Evolutionary conservation across 2,888 invertebrate genomes (phyloP), one percentile per base, ranked within the genome.

Genomic region (Dorcus hopei): DNA sequence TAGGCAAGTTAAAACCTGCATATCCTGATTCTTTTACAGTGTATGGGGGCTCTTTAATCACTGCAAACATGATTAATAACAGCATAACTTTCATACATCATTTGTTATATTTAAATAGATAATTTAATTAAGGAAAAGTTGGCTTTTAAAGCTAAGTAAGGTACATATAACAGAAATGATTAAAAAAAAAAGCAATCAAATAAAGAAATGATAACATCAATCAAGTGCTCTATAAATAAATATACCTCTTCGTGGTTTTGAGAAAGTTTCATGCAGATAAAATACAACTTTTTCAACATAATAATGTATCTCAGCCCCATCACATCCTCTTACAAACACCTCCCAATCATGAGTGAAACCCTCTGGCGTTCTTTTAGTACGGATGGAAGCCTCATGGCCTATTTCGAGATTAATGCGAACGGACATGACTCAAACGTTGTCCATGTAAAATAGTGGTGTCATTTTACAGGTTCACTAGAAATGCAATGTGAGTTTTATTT

Each of bases 261-360:
- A 89, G 81, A 97, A 97, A 50, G 95, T 94, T 63, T 92, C 90
- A 73, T 97, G 97, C 54, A 97, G 83, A 73, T 89, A 82, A 75
- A 97, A 97, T 26, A 96, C 91, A 63, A 92, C 90, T 85, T 93
- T 95, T 61, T 97, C 96, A 57, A 97, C 88, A 82, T 93, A 97
- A 75, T 91, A 86, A 72, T 91, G 88, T 70, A 97, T 93, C 74
- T 92, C 91, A 65, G 90, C 87, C 68, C 90, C 89, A 74, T 95
- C 93, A 66, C 87, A 86, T 54, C 96, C 96, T 72, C 91, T 85
- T 19, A 97, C 93, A 81, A 91, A 97, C 54, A 97, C 89, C 78
- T 93, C 93, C 97, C 97, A 97, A 78, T 97, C 97, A 81, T 97
- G 97, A 68, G 97, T 97, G 77, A 93, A 96, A 49, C 95, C 96